These are phyloP conservation scores for Lasioglossum vierecki DNA, from an alignment of 2,888 invertebrate species.

Conservation along the genomic window DNA sequence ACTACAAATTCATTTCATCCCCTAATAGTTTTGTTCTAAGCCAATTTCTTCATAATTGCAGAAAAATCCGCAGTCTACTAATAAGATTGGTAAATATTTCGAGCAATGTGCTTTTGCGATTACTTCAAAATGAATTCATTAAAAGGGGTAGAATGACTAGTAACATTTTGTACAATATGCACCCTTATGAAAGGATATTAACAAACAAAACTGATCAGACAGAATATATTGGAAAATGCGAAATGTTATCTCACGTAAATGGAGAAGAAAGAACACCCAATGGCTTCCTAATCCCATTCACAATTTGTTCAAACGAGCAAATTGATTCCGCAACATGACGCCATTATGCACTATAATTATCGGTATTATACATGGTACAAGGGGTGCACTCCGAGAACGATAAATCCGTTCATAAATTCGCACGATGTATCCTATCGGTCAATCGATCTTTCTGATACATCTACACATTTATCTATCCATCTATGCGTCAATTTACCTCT, in stretches of 20 bases:
- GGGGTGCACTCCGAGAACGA: too few relatives aligned
- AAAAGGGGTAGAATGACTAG: too few relatives aligned
- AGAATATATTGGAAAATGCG: not conserved
- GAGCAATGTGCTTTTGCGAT: too few relatives aligned
- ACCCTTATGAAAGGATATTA: not conserved
- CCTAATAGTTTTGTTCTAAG: too few relatives aligned
- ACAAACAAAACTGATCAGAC: not conserved
- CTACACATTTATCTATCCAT: constrained; percentile 3
- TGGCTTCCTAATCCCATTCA: not conserved
- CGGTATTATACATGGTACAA: not conserved
- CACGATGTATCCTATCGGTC: not conserved
- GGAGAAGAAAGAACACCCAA: not conserved
- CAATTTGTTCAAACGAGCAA: not conserved
- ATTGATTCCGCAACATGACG: not conserved
- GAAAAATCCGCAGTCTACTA: too few relatives aligned
- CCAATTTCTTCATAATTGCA: too few relatives aligned
- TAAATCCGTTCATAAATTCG: not conserved
- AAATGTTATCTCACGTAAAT: not conserved
- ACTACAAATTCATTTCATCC: too few relatives aligned
- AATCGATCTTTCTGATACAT: not conserved
- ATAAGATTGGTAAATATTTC: too few relatives aligned
- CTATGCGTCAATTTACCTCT: constrained; percentile 11
- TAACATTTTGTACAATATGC: too few relatives aligned
- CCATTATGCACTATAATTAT: not conserved
- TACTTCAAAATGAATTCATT: too few relatives aligned